Conservation (phyloP, 2,888 invertebrate genomes). For the Copidosoma aretas region DNA sequence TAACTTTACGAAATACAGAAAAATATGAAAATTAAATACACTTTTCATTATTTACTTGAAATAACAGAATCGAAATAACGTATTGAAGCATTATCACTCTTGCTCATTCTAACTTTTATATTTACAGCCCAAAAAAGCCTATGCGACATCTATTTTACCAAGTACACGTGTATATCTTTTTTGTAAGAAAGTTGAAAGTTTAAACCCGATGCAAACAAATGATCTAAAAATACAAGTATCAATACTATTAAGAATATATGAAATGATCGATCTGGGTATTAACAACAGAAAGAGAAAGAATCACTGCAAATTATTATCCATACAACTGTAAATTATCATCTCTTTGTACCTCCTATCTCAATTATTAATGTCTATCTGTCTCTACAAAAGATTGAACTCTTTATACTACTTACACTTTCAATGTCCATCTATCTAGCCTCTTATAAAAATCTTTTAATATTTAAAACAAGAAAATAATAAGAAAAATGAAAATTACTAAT, state of each 20-base stretch:
- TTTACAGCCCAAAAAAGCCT: neutral
- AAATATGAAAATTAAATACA: constrained; percentile 16
- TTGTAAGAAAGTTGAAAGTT: constrained; percentile 42
- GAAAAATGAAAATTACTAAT: constrained; percentile 48
- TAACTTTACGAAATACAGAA: constrained; percentile 22
- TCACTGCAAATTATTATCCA: constrained; percentile 53
- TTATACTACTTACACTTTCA: constrained; percentile 58
- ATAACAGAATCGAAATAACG: constrained; percentile 9
- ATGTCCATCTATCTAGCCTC: constrained; percentile 57
- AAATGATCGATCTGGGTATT: constrained; percentile 41
- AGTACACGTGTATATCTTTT: constrained; percentile 21
- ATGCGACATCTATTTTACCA: neutral
- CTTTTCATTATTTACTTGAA: constrained; percentile 13
- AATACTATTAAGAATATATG: constrained; percentile 55
- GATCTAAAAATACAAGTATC: constrained; percentile 60
- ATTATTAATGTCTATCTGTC: constrained; percentile 60
- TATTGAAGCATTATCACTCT: constrained; percentile 17
- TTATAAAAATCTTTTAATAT: constrained; percentile 55
- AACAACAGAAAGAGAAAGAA: constrained; percentile 53
- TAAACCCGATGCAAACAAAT: constrained; percentile 59
- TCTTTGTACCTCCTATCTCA: constrained; percentile 58
- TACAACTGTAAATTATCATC: constrained; percentile 58
- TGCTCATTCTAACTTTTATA: constrained; percentile 7
- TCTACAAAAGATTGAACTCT: constrained; percentile 59
- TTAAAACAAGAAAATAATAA: constrained; percentile 38